Base-by-base conservation (phyloP, 35 echinoderm and acorn worm species). In the Apostichopus parvimensis region DNA sequence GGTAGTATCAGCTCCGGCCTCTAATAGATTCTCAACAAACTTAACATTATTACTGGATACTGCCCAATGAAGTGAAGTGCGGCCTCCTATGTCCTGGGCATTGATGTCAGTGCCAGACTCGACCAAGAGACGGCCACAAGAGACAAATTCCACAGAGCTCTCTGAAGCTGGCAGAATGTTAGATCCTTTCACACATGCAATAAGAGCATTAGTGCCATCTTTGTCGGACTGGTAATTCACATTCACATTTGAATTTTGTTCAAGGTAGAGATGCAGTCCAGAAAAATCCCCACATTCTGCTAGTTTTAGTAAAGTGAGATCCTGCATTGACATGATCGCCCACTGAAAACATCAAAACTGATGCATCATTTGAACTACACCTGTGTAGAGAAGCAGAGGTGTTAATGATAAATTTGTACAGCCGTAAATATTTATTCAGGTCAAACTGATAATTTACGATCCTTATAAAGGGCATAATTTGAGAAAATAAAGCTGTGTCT, bases 1-100 rank as follows among this genome's bases (percentile, higher is more conserved):
- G 8, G 62, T 62, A 45, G 84, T 61, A 20, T 87, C 84, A 68
- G 84, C 56, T 70, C 57, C 52, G 5, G 53, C 57, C 57, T 87
- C 84, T 59, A 87, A 22, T 21, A 87, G 84, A 87, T 28, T 34
- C 58, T 70, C 62, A 6, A 87, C 57, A 61, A 87, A 87, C 15
- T 57, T 70, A 58, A 57, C 9, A 25, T 87, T 18, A 14, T 87
- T n/a, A 22, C 24, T 23, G 64, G 15, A 57, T 4, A 87, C 59
- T 28, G 84, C 56, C 84, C 84, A 66, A 23, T 87, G 84, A 22
- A 87, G 62, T 20, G 84, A 60, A 9, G 84, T 87, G 6, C 84
- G 56, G 10, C 84, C 84, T 5, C 5, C 56, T 14, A 13, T n/a
- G 62, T 87, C 84, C 24, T 70, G 56, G 10, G 57, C 18, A 64